Conservation (phyloP, 1,140 invertebrate species). For the Drusus annulatus region DNA sequence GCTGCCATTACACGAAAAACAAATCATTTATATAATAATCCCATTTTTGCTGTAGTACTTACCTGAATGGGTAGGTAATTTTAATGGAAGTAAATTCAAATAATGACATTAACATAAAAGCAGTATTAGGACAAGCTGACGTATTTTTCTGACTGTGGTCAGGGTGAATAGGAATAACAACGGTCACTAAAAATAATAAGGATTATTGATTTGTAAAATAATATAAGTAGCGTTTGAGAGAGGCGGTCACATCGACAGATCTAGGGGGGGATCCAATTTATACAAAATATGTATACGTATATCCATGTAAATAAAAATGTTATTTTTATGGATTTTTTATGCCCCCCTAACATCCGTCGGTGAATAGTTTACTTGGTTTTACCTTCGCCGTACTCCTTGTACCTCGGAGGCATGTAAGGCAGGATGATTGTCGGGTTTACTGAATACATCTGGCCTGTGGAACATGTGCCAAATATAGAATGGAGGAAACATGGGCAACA, state of each 20-base stretch:
- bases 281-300: conserved; percentile 43
- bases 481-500: conserved; percentile 19
- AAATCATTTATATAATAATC: neutral
- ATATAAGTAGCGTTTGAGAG: too few relatives aligned
- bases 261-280: neutral
- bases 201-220: too few relatives aligned
- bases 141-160: conserved; percentile 17
- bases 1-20: neutral
- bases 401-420: conserved; percentile 70
- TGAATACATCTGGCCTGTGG: conserved; percentile 78
- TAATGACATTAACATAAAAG: conserved; percentile 28
- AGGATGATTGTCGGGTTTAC: conserved; percentile 69
- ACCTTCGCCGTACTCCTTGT: conserved; percentile 70
- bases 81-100: neutral
- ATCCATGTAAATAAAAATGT: neutral
- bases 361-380: conserved; percentile 47
- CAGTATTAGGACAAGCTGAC: conserved; percentile 45
- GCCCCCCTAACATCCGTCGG: too few relatives aligned
- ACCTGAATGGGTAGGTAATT: too few relatives aligned
- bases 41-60: too few relatives aligned
- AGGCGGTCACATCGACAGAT: too few relatives aligned
- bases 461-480: conserved; percentile 51
- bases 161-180: conserved; percentile 16
- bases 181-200: neutral
- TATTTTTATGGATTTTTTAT: neutral